Base-by-base conservation (phyloP, 2,888 invertebrate species). In the Macrophya annulata region DNA sequence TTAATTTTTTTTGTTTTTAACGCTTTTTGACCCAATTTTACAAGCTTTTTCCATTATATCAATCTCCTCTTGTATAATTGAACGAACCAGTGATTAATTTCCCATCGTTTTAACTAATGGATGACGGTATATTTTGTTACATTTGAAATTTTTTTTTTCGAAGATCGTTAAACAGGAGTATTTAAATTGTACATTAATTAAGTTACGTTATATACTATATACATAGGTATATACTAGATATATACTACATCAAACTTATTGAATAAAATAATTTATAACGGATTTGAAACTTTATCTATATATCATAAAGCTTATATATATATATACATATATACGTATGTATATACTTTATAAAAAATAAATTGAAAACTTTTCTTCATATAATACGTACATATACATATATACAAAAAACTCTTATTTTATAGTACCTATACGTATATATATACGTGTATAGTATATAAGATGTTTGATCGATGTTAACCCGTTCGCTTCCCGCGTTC, bases 391-490 rank as follows among this genome's bases (percentile, higher is more conserved):
- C 12, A 0, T 0, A 62, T 1, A 5, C 21, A 21, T 62, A 25
- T 21, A 31, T 3, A 31, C 31, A 3, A 1, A 31, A 3, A 31
- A 31, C 31, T 31, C 1, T 31, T 31, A 31, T 31, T 31, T 31
- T 31, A 31, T 12, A 48, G 3, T 9, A 10, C 12, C 9, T 48
- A 48, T 48, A 48, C 48, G 12, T 12, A 48, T 12, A 48, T 62
- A 9, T 4, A 9, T 21, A 25, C 25, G 62, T 62, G n/a, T n/a
- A n/a, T n/a, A n/a, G n/a, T 62, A 5, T 62, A 21, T 62, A 3
- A 25, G 37, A 71, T 71, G 71, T 71, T 71, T 71, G 71, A 71
- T 71, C 71, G 71, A 71, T 71, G 71, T 43, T 31, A n/a, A 37
- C n/a, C 43, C 71, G 71, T 37, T 71, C 8, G 2, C 15, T 1